Conservation (phyloP, 1,140 invertebrate genomes). For the Acyrthosiphon pisum region DNA sequence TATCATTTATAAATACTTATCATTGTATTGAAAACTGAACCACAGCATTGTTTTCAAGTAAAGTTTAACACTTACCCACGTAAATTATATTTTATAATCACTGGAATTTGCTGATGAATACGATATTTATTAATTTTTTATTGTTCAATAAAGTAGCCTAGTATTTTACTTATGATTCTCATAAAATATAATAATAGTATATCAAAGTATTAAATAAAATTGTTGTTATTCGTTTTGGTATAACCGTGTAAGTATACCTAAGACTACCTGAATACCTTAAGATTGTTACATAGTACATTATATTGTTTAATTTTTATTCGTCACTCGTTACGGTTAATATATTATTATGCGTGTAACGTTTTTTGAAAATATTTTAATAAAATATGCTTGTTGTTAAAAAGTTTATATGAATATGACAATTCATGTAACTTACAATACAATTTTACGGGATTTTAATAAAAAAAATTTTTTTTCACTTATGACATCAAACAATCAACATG, state of each 20-base stretch:
- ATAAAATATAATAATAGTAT: background rate
- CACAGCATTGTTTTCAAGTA: background rate
- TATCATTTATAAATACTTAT: background rate
- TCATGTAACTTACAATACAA: background rate
- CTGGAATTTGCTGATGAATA: slow-evolving; percentile 20
- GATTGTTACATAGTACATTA: background rate
- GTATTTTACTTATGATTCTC: background rate
- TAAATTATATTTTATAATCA: slow-evolving; percentile 27
- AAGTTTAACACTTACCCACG: background rate
- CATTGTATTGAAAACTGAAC: slow-evolving; percentile 23
- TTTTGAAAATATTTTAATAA: background rate
- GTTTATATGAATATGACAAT: background rate
- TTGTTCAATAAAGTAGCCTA: background rate
- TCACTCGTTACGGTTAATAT: background rate
- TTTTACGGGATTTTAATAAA: background rate
- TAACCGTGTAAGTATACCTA: background rate
- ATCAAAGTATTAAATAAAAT: background rate
- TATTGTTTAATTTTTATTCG: background rate
- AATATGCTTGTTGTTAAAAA: background rate
- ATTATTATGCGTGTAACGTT: background rate
- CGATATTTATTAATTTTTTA: background rate
- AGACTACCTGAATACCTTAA: too few species aligned
- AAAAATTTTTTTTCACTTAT: background rate
- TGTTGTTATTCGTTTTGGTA: background rate
- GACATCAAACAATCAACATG: background rate